Evolutionary conservation across 1,140 invertebrate genomes (phyloP).

Genomic region (Drosophila pachea): DNA sequence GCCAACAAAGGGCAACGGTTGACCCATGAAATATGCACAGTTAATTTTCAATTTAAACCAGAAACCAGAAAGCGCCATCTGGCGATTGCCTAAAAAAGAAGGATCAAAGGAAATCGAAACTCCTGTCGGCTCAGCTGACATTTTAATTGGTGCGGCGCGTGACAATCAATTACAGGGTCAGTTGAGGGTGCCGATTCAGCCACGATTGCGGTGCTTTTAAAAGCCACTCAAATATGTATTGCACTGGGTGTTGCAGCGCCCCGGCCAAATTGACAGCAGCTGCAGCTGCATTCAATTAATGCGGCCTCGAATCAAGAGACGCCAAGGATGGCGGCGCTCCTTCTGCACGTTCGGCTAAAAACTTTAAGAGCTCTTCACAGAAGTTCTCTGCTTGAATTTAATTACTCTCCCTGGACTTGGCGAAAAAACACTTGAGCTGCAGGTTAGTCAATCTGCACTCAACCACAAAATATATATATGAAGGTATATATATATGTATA

Average conservation of each 20-base stretch:
- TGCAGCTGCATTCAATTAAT: slow-evolving; percentile 63
- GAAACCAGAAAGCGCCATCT: slow-evolving; percentile 4
- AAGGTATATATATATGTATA: too few relatives aligned
- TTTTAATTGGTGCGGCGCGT: slow-evolving; percentile 68
- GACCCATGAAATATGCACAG: slow-evolving; percentile 64
- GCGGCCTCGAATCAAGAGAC: not conserved
- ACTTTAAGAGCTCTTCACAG: slow-evolving; percentile 41
- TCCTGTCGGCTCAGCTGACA: slow-evolving; percentile 44
- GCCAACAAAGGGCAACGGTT: slow-evolving; percentile 64
- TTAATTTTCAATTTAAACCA: slow-evolving; percentile 56
- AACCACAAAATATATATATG: too few relatives aligned
- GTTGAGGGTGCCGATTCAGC: slow-evolving; percentile 34
- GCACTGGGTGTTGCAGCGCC: slow-evolving; percentile 17
- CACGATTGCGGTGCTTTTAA: slow-evolving; percentile 51
- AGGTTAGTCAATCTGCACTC: too few relatives aligned
- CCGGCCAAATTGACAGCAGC: slow-evolving; percentile 56
- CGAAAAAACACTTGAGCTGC: too few relatives aligned
- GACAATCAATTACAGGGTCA: slow-evolving; percentile 70
- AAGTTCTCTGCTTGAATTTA: too few relatives aligned
- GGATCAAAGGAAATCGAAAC: slow-evolving; percentile 24
- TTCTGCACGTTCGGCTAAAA: slow-evolving; percentile 26
- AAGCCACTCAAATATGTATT: slow-evolving; percentile 67
- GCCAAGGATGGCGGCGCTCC: not conserved
- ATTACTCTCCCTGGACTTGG: too few relatives aligned
- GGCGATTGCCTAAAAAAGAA: slow-evolving; percentile 15